phyloP scores from a whole-genome alignment of 2,113 vertebrate genomes.

The Chionis minor region DNA sequence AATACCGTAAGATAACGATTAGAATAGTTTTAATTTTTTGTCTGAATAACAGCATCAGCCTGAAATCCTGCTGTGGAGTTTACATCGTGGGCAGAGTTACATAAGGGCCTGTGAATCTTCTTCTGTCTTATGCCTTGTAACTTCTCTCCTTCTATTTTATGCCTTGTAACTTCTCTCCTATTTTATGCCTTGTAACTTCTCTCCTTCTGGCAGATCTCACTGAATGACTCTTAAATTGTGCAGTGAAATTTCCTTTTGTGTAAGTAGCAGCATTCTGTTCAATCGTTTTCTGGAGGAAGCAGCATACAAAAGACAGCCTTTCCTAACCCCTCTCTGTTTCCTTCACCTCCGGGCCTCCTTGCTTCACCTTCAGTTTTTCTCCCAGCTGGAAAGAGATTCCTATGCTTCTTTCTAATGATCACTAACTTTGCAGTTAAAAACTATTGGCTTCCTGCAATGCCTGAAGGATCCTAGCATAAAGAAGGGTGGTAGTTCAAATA shows the following conservation, averaged over 20 bases:
- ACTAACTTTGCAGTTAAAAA: background rate
- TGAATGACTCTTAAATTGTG: background rate
- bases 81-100: background rate
- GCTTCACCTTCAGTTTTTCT: background rate
- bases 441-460: background rate
- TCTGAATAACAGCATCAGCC: background rate
- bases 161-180: background rate
- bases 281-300: background rate
- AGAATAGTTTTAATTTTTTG: background rate
- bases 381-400: background rate
- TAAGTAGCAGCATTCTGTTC: background rate
- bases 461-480: background rate
- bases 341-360: background rate
- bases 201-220: background rate
- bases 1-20: background rate
- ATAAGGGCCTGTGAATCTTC: background rate
- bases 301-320: background rate
- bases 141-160: background rate
- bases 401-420: background rate
- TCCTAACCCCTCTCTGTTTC: background rate
- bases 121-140: background rate
- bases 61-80: background rate
- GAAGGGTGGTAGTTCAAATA: background rate
- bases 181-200: background rate
- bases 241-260: background rate